phyloP scores from a whole-genome alignment of 1,140 invertebrate species.

The Brachionus rubens region DNA sequence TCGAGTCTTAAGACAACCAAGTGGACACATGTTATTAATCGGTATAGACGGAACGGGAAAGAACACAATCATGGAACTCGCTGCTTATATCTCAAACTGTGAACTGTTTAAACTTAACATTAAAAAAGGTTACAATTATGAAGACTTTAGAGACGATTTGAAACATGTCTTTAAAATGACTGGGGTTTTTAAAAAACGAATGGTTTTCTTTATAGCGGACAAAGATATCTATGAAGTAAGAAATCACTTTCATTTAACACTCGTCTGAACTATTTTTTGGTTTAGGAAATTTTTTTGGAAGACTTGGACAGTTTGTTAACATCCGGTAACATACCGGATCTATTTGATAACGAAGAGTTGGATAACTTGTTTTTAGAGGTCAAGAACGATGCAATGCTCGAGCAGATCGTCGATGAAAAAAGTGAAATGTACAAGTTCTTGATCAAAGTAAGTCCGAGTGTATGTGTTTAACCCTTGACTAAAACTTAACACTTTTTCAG shows the following conservation, averaged over 20 bases:
- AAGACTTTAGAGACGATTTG: slow-evolving; percentile 73
- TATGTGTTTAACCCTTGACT: too few species aligned
- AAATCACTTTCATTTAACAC: too few species aligned
- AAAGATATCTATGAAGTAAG: slow-evolving; percentile 28
- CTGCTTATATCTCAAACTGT: slow-evolving; percentile 55
- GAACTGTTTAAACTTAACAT: slow-evolving; percentile 61
- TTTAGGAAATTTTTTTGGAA: slow-evolving; percentile 59
- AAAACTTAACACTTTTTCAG: too few species aligned
- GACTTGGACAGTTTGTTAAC: slow-evolving; percentile 60
- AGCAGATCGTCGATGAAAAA: slow-evolving; percentile 55
- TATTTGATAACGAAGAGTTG: slow-evolving; percentile 60
- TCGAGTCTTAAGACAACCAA: slow-evolving; percentile 74
- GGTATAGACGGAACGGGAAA: slow-evolving; percentile 69
- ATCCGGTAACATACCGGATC: slow-evolving; percentile 59
- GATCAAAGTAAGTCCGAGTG: slow-evolving; percentile 49
- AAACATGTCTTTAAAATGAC: slow-evolving; percentile 63
- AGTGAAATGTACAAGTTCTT: slow-evolving; percentile 57
- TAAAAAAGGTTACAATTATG: slow-evolving; percentile 72
- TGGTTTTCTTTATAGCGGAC: slow-evolving; percentile 39
- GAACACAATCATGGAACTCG: slow-evolving; percentile 54
- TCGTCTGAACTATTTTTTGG: neutral
- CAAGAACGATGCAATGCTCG: slow-evolving; percentile 54
- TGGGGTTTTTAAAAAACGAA: slow-evolving; percentile 1
- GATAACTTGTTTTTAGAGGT: slow-evolving; percentile 59
- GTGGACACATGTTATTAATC: slow-evolving; percentile 76